Base-by-base conservation (phyloP, 2,888 invertebrate species). In the Eupithecia abbreviata region DNA sequence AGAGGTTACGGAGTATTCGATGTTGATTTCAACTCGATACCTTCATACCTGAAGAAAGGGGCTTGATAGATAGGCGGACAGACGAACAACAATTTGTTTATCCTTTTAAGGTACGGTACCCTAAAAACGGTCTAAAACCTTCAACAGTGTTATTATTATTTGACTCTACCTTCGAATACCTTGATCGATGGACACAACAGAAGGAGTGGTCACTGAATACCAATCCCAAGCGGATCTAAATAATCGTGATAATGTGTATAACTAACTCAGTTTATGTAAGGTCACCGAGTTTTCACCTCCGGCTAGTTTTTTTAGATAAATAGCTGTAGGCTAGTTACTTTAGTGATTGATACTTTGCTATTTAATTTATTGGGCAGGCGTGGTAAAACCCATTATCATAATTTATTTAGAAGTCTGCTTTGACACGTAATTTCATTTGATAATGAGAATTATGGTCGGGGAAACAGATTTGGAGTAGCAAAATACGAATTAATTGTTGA, bases 211-310 rank as follows among this genome's bases (percentile, higher is more conserved):
- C 6, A 2, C 41, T 51, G 12, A 15, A 66, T 66, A 42, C 42
- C 66, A 66, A 66, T 66, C 15, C 68, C 58, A 71, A 67, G 68
- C 78, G 75, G 71, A 78, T 68, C 71, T 76, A 65, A 72, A 55
- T 70, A 62, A 74, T 51, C 76, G 76, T 76, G 78, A 76, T 69
- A 74, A 58, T 51, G 45, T 41, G 6, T 15, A 42, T 42, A 41
- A 12, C 45, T 77, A 75, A 69, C 77, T 75, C n/a, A 45, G 68
- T 68, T 41, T 45, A 5, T 65, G 51, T 79, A 81, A 82, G 80
- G 80, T 79, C 81, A 74, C 72, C 79, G 62, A 74, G 77, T 81
- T 77, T 79, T 79, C 78, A 80, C 79, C 79, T 79, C 80, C 78
- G 78, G 75, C 67, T 74, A 70, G 65, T 80, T 78, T 79, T 81